These are phyloP conservation scores for Gadus chalcogrammus DNA, from an alignment of 2,113 vertebrate species.

Conservation along the genomic window DNA sequence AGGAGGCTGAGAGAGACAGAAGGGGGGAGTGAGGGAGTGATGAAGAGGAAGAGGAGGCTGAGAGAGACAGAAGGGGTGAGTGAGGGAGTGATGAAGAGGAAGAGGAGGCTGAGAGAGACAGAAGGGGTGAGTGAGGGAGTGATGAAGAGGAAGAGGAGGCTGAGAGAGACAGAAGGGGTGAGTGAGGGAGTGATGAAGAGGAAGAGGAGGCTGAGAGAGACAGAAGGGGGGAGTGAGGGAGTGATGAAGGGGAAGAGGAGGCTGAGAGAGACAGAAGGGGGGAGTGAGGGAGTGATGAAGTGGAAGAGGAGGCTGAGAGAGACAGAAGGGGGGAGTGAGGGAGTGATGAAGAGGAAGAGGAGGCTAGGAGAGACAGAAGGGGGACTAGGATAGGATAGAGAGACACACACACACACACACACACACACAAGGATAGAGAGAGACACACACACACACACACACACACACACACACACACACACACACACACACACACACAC, in stretches of 20 bases:
- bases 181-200: slow-evolving; percentile 36
- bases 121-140: background rate
- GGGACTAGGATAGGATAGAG: background rate
- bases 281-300: background rate
- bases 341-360: slow-evolving; percentile 29
- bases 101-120: background rate
- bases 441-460: no score
- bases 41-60: background rate
- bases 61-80: background rate
- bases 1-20: background rate
- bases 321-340: slow-evolving; percentile 12
- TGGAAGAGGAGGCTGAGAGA: background rate
- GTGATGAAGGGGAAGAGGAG: background rate
- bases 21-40: background rate
- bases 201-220: slow-evolving; percentile 5
- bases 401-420: no score
- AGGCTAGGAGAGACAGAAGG: background rate
- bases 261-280: background rate
- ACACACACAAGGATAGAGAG: no score
- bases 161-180: background rate
- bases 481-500: no score
- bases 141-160: background rate
- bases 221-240: background rate
- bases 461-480: no score
- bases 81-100: background rate